Evolutionary conservation across 2,113 vertebrate genomes (phyloP), one percentile per base, ranked within the genome.

Genomic region (Sialia sialis): DNA sequence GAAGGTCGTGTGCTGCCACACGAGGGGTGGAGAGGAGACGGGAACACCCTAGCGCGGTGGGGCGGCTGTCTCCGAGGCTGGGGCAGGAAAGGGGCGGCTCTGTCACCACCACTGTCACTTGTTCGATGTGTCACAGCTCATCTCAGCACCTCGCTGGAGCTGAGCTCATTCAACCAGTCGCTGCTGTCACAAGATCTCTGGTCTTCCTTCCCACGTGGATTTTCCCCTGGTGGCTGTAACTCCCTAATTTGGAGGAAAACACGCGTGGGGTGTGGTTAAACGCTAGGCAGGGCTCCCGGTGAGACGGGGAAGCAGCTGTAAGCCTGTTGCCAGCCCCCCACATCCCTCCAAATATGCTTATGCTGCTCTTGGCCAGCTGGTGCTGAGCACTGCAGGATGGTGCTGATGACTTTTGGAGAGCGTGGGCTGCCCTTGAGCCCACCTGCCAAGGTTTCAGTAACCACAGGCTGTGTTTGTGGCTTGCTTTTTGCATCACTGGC

Each of bases 91-190:
- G 27, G 52, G 7, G 7, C 9, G 13, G 54, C 39, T 63, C 21
- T 43, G 7, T 10, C 29, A 12, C 11, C 5, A 8, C 41, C 1
- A 14, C 8, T 5, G 26, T 39, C 38, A 1, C 16, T 21, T 8
- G 52, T 36, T 20, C 8, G 12, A 9, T 41, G 43, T 70, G 62
- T 12, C 21, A 26, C 16, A 60, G 48, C 46, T n/a, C 10, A 10
- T 7, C 3, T 0, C 2, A 7, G 39, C 51, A 0, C 48, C 81
- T 49, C 1, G 0, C 46, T 2, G 0, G 30, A 29, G 48, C 56
- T 52, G 22, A 41, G 75, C 51, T 32, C 23, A 20, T 5, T 15
- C n/a, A 43, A 26, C 5, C 19, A 10, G 3, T 10, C 1, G 0
- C 51, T 54, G 51, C 48, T 83, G 21, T 21, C 66, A 34, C 36